Percentiles rank a stretch among this genome's conserved stretches.
phyloP scores from a whole-genome alignment of 1,140 invertebrate genomes.

The Solenopsis invicta region DNA sequence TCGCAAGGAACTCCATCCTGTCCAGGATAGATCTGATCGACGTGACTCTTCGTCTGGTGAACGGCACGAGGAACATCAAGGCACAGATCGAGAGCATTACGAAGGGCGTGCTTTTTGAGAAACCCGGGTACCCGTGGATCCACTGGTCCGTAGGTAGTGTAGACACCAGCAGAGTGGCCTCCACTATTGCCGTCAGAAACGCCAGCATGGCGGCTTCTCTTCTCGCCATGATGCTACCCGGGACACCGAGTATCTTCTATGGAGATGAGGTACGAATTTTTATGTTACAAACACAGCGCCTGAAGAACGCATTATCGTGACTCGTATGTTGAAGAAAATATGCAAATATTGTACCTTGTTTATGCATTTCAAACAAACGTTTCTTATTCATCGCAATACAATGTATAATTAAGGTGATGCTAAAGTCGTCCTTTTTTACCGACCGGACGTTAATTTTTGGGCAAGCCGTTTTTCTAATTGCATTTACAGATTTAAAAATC shows the following conservation, averaged over 20 bases:
- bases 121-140: slow-evolving; percentile 90
- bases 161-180: slow-evolving; percentile 88
- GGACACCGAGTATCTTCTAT: slow-evolving; percentile 93
- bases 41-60: slow-evolving; percentile 88
- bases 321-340: not conserved
- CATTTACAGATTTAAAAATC: too few relatives aligned
- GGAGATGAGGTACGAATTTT: slow-evolving; percentile 90
- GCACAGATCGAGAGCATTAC: slow-evolving; percentile 88
- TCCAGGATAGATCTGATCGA: slow-evolving; percentile 91
- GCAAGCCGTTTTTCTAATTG: too few relatives aligned
- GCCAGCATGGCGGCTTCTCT: slow-evolving; percentile 89
- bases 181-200: slow-evolving; percentile 87
- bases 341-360: not conserved
- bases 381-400: not conserved
- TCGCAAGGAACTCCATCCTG: slow-evolving; percentile 87
- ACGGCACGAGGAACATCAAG: slow-evolving; percentile 88
- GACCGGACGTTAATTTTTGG: too few relatives aligned
- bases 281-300: too few relatives aligned
- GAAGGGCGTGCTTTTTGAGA: slow-evolving; percentile 88
- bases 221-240: slow-evolving; percentile 92
- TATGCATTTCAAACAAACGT: not conserved
- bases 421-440: too few relatives aligned
- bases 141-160: slow-evolving; percentile 92
- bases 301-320: not conserved
- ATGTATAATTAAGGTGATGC: too few relatives aligned